A percentile compares a stretch with the other conserved stretches of the same genome.
phyloP scores from a whole-genome alignment of 1,140 invertebrate genomes.

The Copidosoma floridanum region DNA sequence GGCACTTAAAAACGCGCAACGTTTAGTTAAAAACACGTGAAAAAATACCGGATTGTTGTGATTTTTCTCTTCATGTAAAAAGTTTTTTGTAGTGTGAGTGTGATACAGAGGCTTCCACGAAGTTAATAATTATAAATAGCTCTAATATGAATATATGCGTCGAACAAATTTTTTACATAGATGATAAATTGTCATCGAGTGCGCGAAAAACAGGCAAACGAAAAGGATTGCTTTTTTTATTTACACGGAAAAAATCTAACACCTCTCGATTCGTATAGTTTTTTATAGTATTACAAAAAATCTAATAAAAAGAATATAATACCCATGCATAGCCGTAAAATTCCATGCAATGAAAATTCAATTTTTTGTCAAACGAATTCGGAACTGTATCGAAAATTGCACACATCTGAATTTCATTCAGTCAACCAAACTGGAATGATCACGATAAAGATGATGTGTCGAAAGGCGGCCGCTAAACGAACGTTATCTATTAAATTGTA shows the following conservation, averaged over 20 bases:
- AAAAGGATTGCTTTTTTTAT: constrained; percentile 10
- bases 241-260: constrained; percentile 11
- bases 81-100: constrained; percentile 2
- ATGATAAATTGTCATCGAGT: constrained; percentile 12
- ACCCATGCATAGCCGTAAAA: not conserved
- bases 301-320: not conserved
- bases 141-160: too few species aligned
- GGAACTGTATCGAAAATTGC: too few species aligned
- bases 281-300: constrained; percentile 9
- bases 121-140: constrained; percentile 19
- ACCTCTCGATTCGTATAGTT: not conserved
- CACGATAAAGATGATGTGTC: constrained; percentile 17
- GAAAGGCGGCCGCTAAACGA: constrained; percentile 18
- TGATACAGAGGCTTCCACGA: constrained; percentile 13
- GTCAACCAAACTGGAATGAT: constrained; percentile 13
- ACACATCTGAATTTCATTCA: constrained; percentile 22
- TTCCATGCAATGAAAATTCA: not conserved
- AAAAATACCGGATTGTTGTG: constrained; percentile 17
- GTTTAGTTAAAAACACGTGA: not conserved
- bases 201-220: constrained; percentile 5
- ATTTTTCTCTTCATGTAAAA: constrained; percentile 21
- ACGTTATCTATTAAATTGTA: too few species aligned
- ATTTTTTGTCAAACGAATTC: too few species aligned
- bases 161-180: not conserved
- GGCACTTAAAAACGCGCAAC: constrained; percentile 2